Base-by-base conservation (phyloP, 2,113 vertebrate genomes). In the Siphamia tubifer region DNA sequence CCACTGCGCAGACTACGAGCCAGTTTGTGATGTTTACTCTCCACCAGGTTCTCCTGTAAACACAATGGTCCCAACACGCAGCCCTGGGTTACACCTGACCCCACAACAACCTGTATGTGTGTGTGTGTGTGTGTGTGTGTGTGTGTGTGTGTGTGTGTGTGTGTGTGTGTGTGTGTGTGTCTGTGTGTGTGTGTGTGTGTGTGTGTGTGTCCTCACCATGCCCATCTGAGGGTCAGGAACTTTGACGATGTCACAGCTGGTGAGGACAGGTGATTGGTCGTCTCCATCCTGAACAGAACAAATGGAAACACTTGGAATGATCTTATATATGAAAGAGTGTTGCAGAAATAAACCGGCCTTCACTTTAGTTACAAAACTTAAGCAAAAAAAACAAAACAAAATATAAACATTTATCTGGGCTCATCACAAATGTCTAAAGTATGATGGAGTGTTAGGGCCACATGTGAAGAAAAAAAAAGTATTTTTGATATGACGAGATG, bases 191-290 rank as follows among this genome's bases (percentile, higher is more conserved):
- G n/a, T n/a, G n/a, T 15, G 10, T 12, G 25, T 43, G 27, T 40
- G 21, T 39, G 19, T 10, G 4, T 5, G 19, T 51, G 11, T 25
- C 76, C 95, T 94, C 85, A 99, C 98, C 97, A 99, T 95, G 74
- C 93, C 96, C 96, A 99, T 98, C 80, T 99, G 97, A 3, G 98
- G 98, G 81, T 99, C 98, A n/a, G 98, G 97, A 83, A 99, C 96
- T 92, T 97, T 97, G 68, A 99, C 97, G 24, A 99, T 96, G 74
- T 99, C 98, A 27, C 95, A 94, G 84, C 93, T 98, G 72, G 94
- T 94, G 63, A 93, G 92, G 81, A 95, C 92, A 2, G 94, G 89
- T 21, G 94, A 93, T 0, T 94, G 79, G 2, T 98, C 96, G 61
- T 98, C 97, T 81, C 96, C 98, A 49, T 99, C 98, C 98, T 99